These are phyloP conservation scores for Alauda arvensis DNA, from an alignment of 2,797 vertebrate genomes.

Conservation along the genomic window DNA sequence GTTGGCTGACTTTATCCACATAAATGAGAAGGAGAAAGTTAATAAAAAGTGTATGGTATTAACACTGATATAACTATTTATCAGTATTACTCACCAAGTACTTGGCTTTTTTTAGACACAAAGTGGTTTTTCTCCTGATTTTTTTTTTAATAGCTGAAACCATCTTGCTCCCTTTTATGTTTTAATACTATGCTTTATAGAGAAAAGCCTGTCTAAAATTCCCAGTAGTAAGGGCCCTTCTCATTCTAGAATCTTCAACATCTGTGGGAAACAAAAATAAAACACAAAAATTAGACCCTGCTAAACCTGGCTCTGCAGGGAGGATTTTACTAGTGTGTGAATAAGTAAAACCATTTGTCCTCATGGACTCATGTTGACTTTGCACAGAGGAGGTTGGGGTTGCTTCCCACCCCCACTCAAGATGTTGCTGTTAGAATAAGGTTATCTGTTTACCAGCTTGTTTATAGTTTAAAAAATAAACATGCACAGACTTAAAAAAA, in stretches of 20 bases:
- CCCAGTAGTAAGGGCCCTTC: not conserved
- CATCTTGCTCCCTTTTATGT: not conserved
- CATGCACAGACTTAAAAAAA: not conserved
- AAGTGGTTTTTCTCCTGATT: not conserved
- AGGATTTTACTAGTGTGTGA: constrained; percentile 32
- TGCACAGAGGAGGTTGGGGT: not conserved
- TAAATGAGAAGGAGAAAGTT: not conserved
- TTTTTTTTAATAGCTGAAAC: not conserved
- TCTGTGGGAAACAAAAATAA: constrained; percentile 38
- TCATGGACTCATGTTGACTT: not conserved
- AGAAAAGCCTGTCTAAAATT: not conserved
- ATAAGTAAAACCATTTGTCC: constrained; percentile 48
- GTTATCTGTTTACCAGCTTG: not conserved
- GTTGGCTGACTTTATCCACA: not conserved
- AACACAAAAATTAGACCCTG: not conserved
- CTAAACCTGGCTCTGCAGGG: constrained; percentile 12
- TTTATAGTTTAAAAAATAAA: not conserved
- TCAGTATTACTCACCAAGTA: not conserved
- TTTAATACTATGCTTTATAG: not conserved
- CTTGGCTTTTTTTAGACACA: not conserved
- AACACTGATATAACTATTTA: not conserved
- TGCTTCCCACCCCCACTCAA: not conserved
- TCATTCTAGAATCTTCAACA: not conserved
- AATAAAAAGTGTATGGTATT: not conserved
- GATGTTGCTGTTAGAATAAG: not conserved